phyloP scores from a whole-genome alignment of 2,888 invertebrate genomes.

The Elysia crispata region DNA sequence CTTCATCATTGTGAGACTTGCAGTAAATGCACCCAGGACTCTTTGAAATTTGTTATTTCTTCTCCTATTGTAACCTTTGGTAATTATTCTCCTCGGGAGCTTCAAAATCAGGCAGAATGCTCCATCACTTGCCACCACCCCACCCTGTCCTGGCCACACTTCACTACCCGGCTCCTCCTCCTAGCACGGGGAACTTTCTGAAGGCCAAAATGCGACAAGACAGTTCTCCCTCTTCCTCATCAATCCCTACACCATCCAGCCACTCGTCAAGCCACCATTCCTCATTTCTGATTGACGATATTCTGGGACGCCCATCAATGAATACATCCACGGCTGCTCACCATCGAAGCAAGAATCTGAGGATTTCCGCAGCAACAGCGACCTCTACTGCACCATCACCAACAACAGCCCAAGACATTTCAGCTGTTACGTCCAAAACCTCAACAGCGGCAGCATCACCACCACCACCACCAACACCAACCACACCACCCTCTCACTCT shows the following conservation, averaged over 20 bases:
- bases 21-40: no score
- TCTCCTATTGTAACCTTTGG: no score
- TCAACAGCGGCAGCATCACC: background rate
- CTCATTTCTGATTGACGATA: slow-evolving; percentile 52
- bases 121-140: slow-evolving; percentile 32
- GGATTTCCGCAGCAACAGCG: background rate
- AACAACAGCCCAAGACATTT: background rate
- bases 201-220: background rate
- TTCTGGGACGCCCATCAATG: slow-evolving; percentile 31
- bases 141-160: background rate
- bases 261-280: slow-evolving; percentile 18
- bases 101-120: background rate
- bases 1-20: no score
- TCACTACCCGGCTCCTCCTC: background rate
- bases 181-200: background rate
- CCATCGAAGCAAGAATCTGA: no score
- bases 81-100: no score
- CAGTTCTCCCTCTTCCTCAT: background rate
- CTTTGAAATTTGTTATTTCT: no score
- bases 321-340: no score
- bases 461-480: background rate
- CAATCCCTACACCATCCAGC: background rate
- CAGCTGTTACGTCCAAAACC: no score
- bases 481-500: background rate
- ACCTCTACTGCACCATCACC: background rate